These are phyloP conservation scores for Neodiprion fabricii DNA, from an alignment of 1,140 invertebrate species.

Conservation along the genomic window DNA sequence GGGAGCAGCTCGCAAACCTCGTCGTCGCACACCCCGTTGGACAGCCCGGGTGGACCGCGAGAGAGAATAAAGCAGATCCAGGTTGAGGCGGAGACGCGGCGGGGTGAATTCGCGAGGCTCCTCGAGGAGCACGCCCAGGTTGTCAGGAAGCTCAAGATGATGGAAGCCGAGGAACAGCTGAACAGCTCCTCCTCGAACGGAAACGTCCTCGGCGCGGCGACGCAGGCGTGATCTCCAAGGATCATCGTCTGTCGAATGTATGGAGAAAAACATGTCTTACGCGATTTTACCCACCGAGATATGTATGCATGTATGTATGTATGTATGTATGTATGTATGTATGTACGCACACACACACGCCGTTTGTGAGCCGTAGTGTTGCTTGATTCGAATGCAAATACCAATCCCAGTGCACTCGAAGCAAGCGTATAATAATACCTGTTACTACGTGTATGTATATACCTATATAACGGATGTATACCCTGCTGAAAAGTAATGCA, in stretches of 20 bases:
- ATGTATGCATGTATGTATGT: no score
- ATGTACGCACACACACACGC: no score
- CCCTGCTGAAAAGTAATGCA: no score
- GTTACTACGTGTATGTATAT: no score
- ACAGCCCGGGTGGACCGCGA: conserved; percentile 42
- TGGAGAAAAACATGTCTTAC: no score
- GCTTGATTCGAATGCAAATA: no score
- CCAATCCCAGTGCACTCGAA: no score
- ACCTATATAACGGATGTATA: no score
- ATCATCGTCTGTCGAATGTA: neutral
- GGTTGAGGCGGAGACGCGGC: conserved; percentile 58
- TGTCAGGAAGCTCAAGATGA: conserved; percentile 54
- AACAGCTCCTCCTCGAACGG: conserved; percentile 32
- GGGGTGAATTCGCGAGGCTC: conserved; percentile 59
- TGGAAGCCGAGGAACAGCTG: conserved; percentile 51
- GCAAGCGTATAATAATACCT: no score
- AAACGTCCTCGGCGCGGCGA: conserved; percentile 35
- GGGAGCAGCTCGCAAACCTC: conserved; percentile 41
- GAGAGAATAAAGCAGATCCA: conserved; percentile 52
- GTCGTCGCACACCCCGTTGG: conserved; percentile 41
- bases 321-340: no score
- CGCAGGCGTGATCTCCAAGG: conserved; percentile 42
- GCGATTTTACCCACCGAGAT: no score
- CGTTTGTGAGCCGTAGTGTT: no score
- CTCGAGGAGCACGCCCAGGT: conserved; percentile 62